Base-by-base conservation (phyloP, 2,113 vertebrate species). In the Potamarius usumacintae region DNA sequence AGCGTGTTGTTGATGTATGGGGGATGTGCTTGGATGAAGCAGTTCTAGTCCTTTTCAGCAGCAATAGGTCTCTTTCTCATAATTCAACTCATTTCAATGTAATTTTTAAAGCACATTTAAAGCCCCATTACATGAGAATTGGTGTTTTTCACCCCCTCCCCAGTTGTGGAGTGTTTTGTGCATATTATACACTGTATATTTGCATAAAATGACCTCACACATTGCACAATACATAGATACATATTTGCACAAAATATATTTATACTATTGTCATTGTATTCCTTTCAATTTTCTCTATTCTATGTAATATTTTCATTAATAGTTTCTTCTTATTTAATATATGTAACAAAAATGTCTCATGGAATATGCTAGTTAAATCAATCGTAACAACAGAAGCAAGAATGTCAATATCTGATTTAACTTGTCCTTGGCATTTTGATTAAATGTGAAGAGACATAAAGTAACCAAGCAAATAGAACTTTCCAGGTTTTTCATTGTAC, bases 1-100 rank as follows among this genome's bases (percentile, higher is more conserved):
- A 53, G 52, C 1, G 14, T 27, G 50, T 27, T 79, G 25, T 57
- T 55, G 52, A 57, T 55, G 52, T 57, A 55, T 55, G 52, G n/a
- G 20, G 52, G n/a, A 55, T 79, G 50, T 79, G 77, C 12, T 57
- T 1, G 0, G 14, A 27, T 78, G 12, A 55, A 55, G 7, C 0
- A 2, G 18, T 48, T 9, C 20, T 57, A 72, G 30, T 53, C 10
- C 20, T 60, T 84, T 84, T 83, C 10, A 86, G 65, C 77, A 86
- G 85, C 77, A 90, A 90, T 87, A 90, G 89, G 87, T 82, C 55
- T 72, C 18, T 55, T 58, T 7, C 77, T 42, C 86, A 50, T 9
- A 27, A 69, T 71, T 71, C 69, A 72, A 1, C 1, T 72, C 15
- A 42, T 8, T 42, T 71, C 4, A n/a, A 27, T 42, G 34, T 42